Conservation (phyloP, 2,113 vertebrate genomes). For the Python bivittatus region DNA sequence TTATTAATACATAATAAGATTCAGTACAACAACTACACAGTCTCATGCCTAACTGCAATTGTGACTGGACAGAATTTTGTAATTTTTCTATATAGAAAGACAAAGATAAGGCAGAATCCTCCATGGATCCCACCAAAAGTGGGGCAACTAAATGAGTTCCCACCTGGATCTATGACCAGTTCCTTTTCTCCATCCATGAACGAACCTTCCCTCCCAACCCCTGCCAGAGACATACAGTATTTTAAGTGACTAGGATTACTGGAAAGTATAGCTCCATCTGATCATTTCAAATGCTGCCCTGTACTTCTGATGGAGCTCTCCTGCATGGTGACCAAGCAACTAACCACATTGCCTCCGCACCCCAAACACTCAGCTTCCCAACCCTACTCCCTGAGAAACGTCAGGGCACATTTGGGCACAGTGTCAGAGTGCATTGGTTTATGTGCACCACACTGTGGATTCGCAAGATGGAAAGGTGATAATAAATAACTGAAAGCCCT, state of each 20-base stretch:
- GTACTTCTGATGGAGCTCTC: not conserved
- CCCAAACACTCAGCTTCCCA: too few species aligned
- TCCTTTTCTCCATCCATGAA: too few species aligned
- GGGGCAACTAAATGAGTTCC: not conserved
- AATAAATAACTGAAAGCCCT: not conserved
- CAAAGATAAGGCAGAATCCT: not conserved
- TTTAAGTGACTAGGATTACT: not conserved
- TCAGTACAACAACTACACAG: not conserved
- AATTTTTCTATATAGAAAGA: not conserved
- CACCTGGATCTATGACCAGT: not conserved
- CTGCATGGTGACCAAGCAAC: not conserved
- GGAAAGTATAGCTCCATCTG: not conserved
- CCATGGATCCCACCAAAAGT: not conserved
- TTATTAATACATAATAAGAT: not conserved
- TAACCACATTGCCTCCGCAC: not conserved
- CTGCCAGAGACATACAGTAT: not conserved
- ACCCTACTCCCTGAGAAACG: too few species aligned
- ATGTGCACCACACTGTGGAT: not conserved
- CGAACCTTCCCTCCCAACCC: not conserved
- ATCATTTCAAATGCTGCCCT: not conserved
- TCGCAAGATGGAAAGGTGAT: not conserved
- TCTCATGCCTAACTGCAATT: not conserved
- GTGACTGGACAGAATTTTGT: not conserved
- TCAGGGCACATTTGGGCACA: too few species aligned
- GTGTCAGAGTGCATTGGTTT: not conserved